Evolutionary conservation across 2,888 invertebrate genomes (phyloP).

Genomic region (Fissipunctia ypsillon): DNA sequence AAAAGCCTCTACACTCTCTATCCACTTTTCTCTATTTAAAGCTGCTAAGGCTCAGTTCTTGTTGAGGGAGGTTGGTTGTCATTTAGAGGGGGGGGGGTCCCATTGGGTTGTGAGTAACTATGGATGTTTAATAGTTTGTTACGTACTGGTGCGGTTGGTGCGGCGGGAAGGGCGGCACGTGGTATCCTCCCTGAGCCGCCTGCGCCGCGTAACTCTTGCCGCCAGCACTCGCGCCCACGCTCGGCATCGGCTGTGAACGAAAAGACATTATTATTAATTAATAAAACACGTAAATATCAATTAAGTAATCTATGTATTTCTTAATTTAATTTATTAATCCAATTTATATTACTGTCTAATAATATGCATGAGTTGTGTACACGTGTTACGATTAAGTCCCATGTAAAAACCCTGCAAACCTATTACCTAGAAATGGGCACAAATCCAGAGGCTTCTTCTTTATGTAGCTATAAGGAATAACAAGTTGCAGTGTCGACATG

Average conservation of each 20-base stretch:
- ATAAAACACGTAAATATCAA: too few species aligned
- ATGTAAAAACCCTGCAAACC: too few species aligned
- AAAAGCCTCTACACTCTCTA: background rate
- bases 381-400: too few species aligned
- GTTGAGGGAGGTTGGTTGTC: background rate
- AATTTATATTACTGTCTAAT: too few species aligned
- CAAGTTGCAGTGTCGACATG: too few species aligned
- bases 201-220: constrained; percentile 88
- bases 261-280: background rate
- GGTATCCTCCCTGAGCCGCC: constrained; percentile 81
- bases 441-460: too few species aligned
- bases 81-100: background rate
- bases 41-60: background rate
- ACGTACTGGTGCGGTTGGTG: constrained; percentile 73
- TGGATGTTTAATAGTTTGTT: background rate
- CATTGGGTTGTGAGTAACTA: background rate
- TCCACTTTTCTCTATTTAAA: background rate
- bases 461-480: too few species aligned
- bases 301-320: too few species aligned
- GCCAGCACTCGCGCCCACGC: constrained; percentile 60
- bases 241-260: constrained; percentile 50
- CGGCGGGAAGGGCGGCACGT: constrained; percentile 85
- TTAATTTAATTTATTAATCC: too few species aligned
- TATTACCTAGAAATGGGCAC: background rate
- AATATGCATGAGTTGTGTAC: too few species aligned